Evolutionary conservation across 2,113 vertebrate genomes (phyloP).

Genomic region (Echinops telfairi): DNA sequence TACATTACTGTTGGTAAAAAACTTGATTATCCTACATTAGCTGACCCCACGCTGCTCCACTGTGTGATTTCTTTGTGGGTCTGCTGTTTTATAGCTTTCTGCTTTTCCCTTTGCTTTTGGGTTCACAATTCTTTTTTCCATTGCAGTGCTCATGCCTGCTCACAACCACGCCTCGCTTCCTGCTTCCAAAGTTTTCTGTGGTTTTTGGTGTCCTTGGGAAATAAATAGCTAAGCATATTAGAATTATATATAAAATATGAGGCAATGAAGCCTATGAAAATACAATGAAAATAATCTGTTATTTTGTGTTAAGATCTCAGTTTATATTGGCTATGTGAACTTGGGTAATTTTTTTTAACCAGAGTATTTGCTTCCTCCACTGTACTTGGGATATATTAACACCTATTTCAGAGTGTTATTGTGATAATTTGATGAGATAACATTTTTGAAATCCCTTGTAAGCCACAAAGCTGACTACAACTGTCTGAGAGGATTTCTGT

Average conservation of each 20-base stretch:
- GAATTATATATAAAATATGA: constrained; percentile 42
- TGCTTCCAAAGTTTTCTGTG: constrained; percentile 2
- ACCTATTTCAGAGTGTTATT: constrained; percentile 65
- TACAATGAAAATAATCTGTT: not conserved
- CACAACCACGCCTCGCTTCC: not conserved
- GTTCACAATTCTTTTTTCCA: constrained; percentile 35
- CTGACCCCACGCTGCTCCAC: not conserved
- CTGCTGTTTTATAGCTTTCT: constrained; percentile 2
- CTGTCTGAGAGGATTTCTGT: not conserved
- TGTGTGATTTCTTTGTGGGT: not conserved
- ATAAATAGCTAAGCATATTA: not conserved
- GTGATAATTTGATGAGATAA: constrained; percentile 73
- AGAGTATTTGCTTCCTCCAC: constrained; percentile 43
- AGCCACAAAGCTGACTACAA: constrained; percentile 59
- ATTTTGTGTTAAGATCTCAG: constrained; percentile 41
- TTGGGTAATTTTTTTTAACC: constrained; percentile 48
- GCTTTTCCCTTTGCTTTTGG: not conserved
- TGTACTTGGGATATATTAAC: constrained; percentile 64
- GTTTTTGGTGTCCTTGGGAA: constrained; percentile 54
- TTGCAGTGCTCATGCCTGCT: not conserved
- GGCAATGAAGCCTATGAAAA: not conserved
- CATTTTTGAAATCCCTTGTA: constrained; percentile 66
- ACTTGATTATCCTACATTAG: not conserved
- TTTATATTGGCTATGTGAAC: constrained; percentile 10
- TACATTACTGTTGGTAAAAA: not conserved